Conservation (phyloP, 2,888 invertebrate species). For the Apodemia duryi region DNA sequence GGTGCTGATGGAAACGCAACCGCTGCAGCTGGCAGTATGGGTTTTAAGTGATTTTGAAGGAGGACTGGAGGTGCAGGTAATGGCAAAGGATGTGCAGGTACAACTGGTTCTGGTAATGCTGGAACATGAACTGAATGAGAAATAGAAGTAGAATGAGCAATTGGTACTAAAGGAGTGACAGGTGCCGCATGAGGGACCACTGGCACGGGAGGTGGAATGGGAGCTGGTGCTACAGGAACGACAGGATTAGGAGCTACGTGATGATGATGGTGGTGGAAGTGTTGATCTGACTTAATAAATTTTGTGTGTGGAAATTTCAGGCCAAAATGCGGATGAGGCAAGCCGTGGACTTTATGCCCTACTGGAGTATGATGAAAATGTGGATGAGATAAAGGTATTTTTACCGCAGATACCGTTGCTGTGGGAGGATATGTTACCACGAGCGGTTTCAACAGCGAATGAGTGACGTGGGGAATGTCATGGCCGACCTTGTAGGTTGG, state of each 20-base stretch:
- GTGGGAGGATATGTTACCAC: slow-evolving; percentile 71
- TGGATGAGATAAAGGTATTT: slow-evolving; percentile 60
- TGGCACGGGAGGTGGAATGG: slow-evolving; percentile 29
- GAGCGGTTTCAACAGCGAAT: slow-evolving; percentile 68
- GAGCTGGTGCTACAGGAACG: slow-evolving; percentile 42
- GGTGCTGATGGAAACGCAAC: slow-evolving; percentile 45
- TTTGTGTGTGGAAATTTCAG: slow-evolving; percentile 58
- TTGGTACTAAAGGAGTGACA: slow-evolving; percentile 35
- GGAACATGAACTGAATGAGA: slow-evolving; percentile 49
- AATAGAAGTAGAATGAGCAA: slow-evolving; percentile 43
- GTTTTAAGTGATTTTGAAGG: slow-evolving; percentile 45
- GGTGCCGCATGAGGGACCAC: slow-evolving; percentile 22
- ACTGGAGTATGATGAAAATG: slow-evolving; percentile 52
- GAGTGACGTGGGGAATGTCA: slow-evolving; percentile 67
- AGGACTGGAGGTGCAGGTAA: slow-evolving; percentile 45
- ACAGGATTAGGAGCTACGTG: slow-evolving; percentile 58
- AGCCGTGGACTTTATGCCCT: slow-evolving; percentile 55
- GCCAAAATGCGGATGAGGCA: slow-evolving; percentile 60
- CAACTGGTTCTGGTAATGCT: slow-evolving; percentile 40
- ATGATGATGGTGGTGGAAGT: slow-evolving; percentile 70
- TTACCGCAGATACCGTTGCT: slow-evolving; percentile 63
- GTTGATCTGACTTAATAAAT: slow-evolving; percentile 53
- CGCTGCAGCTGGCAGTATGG: slow-evolving; percentile 43
- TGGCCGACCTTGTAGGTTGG: slow-evolving; percentile 71
- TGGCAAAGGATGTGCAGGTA: slow-evolving; percentile 39